Conservation (phyloP, 2,797 vertebrate species). For the Sebastes ruberrimus region DNA sequence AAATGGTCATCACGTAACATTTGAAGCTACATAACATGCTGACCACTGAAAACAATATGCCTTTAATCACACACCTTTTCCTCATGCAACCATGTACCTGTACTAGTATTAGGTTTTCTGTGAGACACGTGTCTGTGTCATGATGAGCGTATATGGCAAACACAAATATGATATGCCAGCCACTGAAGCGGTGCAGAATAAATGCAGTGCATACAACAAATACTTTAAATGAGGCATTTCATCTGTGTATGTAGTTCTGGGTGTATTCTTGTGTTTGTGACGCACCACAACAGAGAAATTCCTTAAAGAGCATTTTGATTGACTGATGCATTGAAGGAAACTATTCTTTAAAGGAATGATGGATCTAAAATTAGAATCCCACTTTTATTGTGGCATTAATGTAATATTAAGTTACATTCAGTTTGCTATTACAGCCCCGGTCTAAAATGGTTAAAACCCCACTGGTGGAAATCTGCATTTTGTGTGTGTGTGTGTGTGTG, state of each 20-base stretch:
- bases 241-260: neutral
- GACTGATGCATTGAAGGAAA: neutral
- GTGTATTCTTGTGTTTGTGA: neutral
- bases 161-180: neutral
- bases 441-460: neutral
- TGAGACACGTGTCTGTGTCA: neutral
- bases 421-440: neutral
- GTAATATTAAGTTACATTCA: neutral
- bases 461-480: neutral
- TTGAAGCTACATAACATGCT: neutral
- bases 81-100: neutral
- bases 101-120: neutral
- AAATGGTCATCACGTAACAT: neutral
- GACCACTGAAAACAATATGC: neutral
- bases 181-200: neutral
- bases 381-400: neutral
- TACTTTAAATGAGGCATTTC: neutral
- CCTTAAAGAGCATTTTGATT: neutral
- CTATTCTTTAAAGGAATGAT: neutral
- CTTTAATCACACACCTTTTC: too few species aligned
- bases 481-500: neutral
- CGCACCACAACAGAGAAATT: slow-evolving; percentile 4
- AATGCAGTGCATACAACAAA: neutral
- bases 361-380: neutral
- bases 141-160: neutral